phyloP scores from a whole-genome alignment of 2,113 vertebrate species.

The Oxygymnocypris stewartii region DNA sequence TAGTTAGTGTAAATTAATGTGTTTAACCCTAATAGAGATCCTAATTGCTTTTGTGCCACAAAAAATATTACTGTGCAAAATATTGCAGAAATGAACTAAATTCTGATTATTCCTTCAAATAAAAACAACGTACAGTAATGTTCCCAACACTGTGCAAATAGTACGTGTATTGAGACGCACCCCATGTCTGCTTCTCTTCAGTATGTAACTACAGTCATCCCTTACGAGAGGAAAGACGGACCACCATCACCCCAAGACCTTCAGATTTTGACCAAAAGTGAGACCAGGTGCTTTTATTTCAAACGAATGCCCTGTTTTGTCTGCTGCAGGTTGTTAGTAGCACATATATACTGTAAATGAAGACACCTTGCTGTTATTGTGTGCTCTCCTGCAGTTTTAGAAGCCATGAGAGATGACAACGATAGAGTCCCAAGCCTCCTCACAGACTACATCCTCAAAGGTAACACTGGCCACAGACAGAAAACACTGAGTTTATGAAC shows the following conservation, averaged over 20 bases:
- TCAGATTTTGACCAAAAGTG: constrained; percentile 94
- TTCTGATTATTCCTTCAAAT: neutral
- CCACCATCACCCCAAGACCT: constrained; percentile 93
- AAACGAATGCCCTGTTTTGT: neutral
- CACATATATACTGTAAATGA: neutral
- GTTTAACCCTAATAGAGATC: neutral
- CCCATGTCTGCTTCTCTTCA: constrained; percentile 56
- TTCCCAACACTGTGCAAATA: neutral
- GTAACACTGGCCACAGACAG: constrained; percentile 65
- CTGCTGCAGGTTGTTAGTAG: neutral
- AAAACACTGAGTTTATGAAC: neutral
- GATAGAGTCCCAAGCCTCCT: constrained; percentile 94
- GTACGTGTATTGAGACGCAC: neutral
- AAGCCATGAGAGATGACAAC: constrained; percentile 94
- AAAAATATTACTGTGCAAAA: neutral
- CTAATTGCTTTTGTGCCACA: neutral
- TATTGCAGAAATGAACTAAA: neutral
- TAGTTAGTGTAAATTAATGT: neutral
- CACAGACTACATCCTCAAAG: constrained; percentile 98
- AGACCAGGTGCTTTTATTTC: constrained; percentile 55
- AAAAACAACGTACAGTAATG: neutral
- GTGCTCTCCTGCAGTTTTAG: constrained; percentile 78
- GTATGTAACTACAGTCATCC: constrained; percentile 97
- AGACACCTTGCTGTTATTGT: neutral
- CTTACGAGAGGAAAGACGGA: constrained; percentile 91